Evolutionary conservation across 1,140 invertebrate species (phyloP).

Genomic region (Agraylea sexmaculata): DNA sequence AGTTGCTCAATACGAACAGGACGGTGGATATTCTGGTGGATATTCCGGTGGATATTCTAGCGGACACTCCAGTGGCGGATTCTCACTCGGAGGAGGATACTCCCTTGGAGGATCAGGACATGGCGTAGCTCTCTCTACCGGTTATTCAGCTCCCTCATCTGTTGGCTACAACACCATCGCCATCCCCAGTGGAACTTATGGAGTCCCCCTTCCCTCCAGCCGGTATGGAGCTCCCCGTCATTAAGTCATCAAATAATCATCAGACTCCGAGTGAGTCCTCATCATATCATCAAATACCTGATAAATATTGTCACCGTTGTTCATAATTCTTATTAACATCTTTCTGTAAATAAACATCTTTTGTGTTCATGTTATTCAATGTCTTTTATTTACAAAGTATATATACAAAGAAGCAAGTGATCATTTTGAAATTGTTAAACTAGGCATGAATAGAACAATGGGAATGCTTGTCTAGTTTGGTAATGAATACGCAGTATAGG

Average conservation of each 20-base stretch:
- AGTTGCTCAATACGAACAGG: constrained; percentile 50
- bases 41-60: constrained; percentile 24
- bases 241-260: constrained; percentile 24
- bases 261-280: constrained; percentile 13
- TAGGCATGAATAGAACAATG: too few relatives aligned
- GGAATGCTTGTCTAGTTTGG: too few relatives aligned
- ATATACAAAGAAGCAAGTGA: too few relatives aligned
- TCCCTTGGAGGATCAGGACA: constrained; percentile 26
- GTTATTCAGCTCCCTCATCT: constrained; percentile 26
- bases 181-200: constrained; percentile 36
- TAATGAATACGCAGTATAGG: too few relatives aligned
- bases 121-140: constrained; percentile 16
- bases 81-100: constrained; percentile 24
- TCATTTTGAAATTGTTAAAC: too few relatives aligned
- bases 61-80: constrained; percentile 19
- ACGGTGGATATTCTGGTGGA: constrained; percentile 31
- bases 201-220: constrained; percentile 32
- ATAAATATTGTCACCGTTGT: constrained; percentile 13
- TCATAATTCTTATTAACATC: constrained; percentile 17
- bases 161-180: constrained; percentile 34
- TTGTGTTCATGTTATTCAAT: constrained; percentile 16
- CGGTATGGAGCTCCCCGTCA: constrained; percentile 36
- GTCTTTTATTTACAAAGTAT: constrained; percentile 8
- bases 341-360: constrained; percentile 23
- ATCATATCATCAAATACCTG: constrained; percentile 16